phyloP scores from a whole-genome alignment of 2,113 vertebrate species.

The Clupea harengus region DNA sequence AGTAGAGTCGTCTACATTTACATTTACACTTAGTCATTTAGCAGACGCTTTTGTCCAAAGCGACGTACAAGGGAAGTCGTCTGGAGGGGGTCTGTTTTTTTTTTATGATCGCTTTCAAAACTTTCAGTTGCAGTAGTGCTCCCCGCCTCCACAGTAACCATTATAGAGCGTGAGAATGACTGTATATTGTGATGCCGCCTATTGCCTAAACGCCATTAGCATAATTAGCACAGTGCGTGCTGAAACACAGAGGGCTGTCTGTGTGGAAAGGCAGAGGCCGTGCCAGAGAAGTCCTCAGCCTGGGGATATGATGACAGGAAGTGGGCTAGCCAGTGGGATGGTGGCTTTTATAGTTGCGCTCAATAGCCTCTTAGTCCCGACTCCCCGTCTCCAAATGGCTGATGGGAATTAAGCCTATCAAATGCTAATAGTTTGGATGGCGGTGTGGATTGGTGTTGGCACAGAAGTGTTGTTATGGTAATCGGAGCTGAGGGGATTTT shows the following conservation, averaged over 20 bases:
- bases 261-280: background rate
- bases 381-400: background rate
- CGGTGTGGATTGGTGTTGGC: background rate
- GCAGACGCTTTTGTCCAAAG: too few relatives aligned
- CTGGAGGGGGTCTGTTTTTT: background rate
- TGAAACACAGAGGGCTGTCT: background rate
- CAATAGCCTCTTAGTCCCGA: background rate
- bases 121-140: background rate
- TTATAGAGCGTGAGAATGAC: background rate
- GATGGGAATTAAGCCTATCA: constrained; percentile 10
- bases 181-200: background rate
- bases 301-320: constrained; percentile 12
- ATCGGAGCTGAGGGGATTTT: background rate
- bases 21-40: too few relatives aligned
- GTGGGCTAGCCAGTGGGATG: background rate
- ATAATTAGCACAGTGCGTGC: background rate
- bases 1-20: background rate
- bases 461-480: constrained; percentile 4
- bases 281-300: background rate
- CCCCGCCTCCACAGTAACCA: background rate
- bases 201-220: background rate
- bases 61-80: too few relatives aligned
- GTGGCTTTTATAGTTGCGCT: background rate
- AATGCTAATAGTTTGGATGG: background rate
- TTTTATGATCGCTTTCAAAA: background rate